Evolutionary conservation across 2,113 vertebrate genomes (phyloP).

Genomic region (Coreoperca whiteheadi): DNA sequence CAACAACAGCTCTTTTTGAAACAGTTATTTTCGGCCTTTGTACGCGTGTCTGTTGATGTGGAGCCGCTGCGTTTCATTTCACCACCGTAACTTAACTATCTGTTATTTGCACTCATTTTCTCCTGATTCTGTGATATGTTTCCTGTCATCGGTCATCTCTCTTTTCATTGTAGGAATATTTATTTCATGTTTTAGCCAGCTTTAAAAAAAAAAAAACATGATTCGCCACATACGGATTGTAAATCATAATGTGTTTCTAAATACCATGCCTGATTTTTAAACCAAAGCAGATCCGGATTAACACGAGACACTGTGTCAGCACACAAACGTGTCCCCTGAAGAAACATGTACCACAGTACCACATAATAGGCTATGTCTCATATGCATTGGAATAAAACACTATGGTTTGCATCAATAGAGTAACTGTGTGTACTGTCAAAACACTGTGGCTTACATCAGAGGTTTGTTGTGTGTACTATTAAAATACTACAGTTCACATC

Average conservation of each 20-base stretch:
- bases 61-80: neutral
- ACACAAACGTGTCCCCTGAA: neutral
- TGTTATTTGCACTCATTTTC: neutral
- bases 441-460: neutral
- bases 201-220: neutral
- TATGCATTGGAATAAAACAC: neutral
- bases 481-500: neutral
- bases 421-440: neutral
- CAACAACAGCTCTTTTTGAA: slow-evolving; percentile 10
- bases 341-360: neutral
- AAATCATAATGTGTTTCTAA: slow-evolving; percentile 4
- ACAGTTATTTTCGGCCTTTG: slow-evolving; percentile 17
- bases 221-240: no score
- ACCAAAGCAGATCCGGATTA: neutral
- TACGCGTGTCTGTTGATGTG: neutral
- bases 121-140: neutral
- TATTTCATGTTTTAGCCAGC: neutral
- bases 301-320: neutral
- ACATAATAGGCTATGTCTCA: neutral
- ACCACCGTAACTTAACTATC: neutral
- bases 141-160: neutral
- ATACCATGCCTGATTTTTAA: neutral
- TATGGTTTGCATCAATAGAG: neutral
- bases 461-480: neutral
- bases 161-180: neutral